Evolutionary conservation across 1,140 invertebrate genomes (phyloP), one percentile per base, ranked within the genome.

Genomic region (Venturia canescens): DNA sequence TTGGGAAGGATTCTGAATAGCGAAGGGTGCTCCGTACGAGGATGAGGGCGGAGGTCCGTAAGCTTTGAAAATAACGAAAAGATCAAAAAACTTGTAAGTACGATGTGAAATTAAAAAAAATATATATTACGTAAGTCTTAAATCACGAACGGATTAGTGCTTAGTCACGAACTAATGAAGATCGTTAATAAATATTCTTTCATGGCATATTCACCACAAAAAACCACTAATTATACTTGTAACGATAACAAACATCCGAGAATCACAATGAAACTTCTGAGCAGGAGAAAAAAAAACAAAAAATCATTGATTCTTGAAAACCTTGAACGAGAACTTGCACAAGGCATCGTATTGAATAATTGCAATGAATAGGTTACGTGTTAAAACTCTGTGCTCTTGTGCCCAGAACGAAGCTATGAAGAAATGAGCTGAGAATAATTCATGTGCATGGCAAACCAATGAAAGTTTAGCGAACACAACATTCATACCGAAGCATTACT

Each of bases 1-100:
- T 34, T 93, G 93, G 3, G 94, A 88, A 66, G 94, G 91, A 11
- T 92, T 93, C 1, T 92, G 89, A n/a, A 92, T 91, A 6, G 91
- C 93, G 82, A 94, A 93, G 0, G 93, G 93, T 0, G 93, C 86
- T 29, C 93, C 88, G 74, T 88, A 87, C 31, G 84, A n/a, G 50
- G 82, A 79, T 66, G 86, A 57, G 74, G 84, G 77, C 76, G 87
- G 80, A 82, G 87, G 67, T 23, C 84, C 84, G 18, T 75, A 85
- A 80, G 26, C 81, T 82, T 84, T 53, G 34, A 82, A 83, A 44
- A 53, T 53, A 75, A 75, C 53, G 77, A 84, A 29, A 80, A 75
- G 23, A 29, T 16, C 1, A 72, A 67, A 70, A 53, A 16, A 66
- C 57, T 76, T 63, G 23, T 74, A 13, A 23, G 15, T 74, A 74